Conservation (phyloP, 2,797 vertebrate genomes). For the Anas bernieri region DNA sequence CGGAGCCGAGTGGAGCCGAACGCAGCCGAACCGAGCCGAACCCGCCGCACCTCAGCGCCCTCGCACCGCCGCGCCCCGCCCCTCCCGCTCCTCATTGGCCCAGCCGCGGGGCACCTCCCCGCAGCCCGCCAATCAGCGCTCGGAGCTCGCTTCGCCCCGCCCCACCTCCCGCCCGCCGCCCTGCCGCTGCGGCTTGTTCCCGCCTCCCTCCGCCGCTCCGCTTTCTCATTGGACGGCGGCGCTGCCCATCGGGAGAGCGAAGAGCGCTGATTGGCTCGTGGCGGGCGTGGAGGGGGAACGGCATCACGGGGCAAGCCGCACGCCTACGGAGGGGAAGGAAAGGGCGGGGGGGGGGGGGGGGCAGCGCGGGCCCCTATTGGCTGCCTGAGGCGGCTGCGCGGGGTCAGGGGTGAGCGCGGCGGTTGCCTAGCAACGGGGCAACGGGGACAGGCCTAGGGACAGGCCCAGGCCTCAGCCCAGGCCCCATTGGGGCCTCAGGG, state of each 20-base stretch:
- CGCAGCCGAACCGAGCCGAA: no score
- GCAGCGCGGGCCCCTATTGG: background rate
- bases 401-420: background rate
- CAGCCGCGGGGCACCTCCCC: accelerated
- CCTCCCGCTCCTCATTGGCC: background rate
- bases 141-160: accelerated
- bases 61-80: background rate
- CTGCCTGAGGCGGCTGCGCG: background rate
- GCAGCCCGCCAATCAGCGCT: background rate
- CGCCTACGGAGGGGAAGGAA: background rate
- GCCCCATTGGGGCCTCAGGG: no score
- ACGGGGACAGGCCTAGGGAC: background rate
- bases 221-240: accelerated
- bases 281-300: accelerated
- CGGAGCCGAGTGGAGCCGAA: no score
- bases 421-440: background rate
- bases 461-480: no score
- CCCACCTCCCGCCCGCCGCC: background rate
- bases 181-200: accelerated
- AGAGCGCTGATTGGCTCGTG: accelerated
- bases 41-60: background rate
- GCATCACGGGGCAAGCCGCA: background rate
- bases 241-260: accelerated
- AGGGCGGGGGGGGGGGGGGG: accelerated
- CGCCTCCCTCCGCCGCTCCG: background rate